These are phyloP conservation scores for Mythimna lalbum DNA, from an alignment of 2,888 invertebrate species.

Conservation along the genomic window DNA sequence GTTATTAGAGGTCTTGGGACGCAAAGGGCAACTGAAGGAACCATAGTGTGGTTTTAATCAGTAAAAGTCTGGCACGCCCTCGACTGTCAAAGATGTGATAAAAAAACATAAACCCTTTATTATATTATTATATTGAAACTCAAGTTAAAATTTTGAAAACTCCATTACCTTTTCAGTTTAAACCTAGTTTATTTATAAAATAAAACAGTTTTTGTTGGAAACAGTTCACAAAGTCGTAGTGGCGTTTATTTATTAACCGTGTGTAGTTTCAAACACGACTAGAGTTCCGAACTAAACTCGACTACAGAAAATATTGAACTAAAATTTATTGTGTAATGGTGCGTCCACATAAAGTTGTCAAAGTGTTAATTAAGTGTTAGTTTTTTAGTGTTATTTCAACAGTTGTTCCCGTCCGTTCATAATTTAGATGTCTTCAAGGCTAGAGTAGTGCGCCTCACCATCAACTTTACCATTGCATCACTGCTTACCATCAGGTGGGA, in stretches of 20 bases:
- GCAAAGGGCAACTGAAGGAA: too few species aligned
- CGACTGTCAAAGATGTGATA: neutral
- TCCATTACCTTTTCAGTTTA: neutral
- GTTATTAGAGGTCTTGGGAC: too few species aligned
- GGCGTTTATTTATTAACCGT: conserved; percentile 27
- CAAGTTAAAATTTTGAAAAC: neutral
- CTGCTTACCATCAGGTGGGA: too few species aligned
- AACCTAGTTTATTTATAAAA: conserved; percentile 14
- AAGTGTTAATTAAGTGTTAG: too few species aligned
- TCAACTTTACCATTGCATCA: too few species aligned
- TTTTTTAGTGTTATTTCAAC: too few species aligned
- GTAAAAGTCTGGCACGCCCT: too few species aligned
- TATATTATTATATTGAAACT: neutral
- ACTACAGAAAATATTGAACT: conserved; percentile 5
- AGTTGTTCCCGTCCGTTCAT: too few species aligned
- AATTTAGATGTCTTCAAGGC: too few species aligned
- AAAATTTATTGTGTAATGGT: neutral
- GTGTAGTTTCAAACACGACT: conserved; percentile 28
- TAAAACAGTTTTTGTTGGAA: conserved; percentile 14
- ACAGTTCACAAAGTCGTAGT: conserved; percentile 22
- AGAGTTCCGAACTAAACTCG: conserved; percentile 23
- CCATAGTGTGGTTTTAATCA: too few species aligned
- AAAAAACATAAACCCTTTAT: neutral
- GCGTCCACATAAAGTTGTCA: too few species aligned
- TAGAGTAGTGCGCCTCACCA: too few species aligned